Conservation (phyloP, 2,113 vertebrate genomes). For the Antennarius striatus region DNA sequence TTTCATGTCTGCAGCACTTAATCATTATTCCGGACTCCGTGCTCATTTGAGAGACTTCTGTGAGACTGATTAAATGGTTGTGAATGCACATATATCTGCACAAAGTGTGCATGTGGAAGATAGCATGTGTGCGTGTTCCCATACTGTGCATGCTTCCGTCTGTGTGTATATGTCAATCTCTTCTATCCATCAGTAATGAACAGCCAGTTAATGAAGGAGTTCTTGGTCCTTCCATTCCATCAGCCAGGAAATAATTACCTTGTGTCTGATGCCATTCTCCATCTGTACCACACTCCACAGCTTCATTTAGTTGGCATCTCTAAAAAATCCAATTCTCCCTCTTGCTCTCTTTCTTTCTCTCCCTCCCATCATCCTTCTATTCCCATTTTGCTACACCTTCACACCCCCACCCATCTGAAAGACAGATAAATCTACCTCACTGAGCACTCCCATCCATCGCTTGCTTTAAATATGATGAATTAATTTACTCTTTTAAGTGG, state of each 20-base stretch:
- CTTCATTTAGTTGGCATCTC: conserved; percentile 64
- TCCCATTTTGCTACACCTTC: conserved; percentile 33
- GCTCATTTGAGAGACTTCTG: conserved; percentile 14
- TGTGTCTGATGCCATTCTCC: conserved; percentile 71
- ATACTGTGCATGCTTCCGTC: conserved; percentile 3
- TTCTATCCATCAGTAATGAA: conserved; percentile 73
- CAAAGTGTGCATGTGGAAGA: not conserved
- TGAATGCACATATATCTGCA: conserved; percentile 17
- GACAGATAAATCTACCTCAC: conserved; percentile 26
- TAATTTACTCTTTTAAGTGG: conserved; percentile 50
- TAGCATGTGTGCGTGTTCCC: not conserved
- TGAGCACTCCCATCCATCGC: conserved; percentile 17
- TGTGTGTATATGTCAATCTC: conserved; percentile 34
- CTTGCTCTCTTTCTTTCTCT: not conserved
- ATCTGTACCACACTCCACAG: conserved; percentile 52
- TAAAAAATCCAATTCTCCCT: conserved; percentile 52
- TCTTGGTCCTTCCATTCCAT: conserved; percentile 65
- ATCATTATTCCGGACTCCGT: conserved; percentile 22
- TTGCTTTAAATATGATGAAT: conserved; percentile 46
- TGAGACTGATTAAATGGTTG: conserved; percentile 15
- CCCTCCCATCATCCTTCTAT: conserved; percentile 5
- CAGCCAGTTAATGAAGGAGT: conserved; percentile 71
- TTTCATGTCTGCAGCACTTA: conserved; percentile 17
- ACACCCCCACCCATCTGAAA: conserved; percentile 9
- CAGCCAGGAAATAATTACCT: conserved; percentile 74